Evolutionary conservation across 1,140 invertebrate species (phyloP).

Genomic region (Hydropsyche tenuis): DNA sequence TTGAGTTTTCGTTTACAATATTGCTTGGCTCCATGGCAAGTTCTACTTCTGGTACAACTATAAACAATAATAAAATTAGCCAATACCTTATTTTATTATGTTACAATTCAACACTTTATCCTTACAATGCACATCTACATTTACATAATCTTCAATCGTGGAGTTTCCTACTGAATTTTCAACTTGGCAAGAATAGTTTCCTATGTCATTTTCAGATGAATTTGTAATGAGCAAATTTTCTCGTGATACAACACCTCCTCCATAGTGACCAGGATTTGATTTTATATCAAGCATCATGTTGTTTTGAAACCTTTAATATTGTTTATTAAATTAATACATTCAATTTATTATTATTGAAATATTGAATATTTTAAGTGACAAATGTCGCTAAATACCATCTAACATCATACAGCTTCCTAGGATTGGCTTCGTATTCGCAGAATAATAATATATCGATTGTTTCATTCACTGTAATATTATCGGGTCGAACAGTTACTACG

Average conservation of each 20-base stretch:
- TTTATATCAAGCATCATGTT: conserved; percentile 67
- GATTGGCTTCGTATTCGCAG: conserved; percentile 84
- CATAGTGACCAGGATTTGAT: conserved; percentile 69
- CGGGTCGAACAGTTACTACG: conserved; percentile 74
- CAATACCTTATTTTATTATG: not conserved
- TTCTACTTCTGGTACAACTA: conserved; percentile 79
- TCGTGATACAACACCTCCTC: conserved; percentile 74
- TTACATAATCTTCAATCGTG: conserved; percentile 70
- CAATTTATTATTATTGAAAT: not conserved
- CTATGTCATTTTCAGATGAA: conserved; percentile 77
- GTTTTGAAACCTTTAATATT: conserved; percentile 76
- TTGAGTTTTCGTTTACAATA: conserved; percentile 79
- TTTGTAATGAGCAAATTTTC: conserved; percentile 79
- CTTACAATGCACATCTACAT: conserved; percentile 83
- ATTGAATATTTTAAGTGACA: conserved; percentile 48
- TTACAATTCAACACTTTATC: not conserved
- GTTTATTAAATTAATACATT: not conserved
- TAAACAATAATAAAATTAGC: conserved; percentile 38
- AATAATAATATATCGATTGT: conserved; percentile 74
- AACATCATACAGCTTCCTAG: conserved; percentile 74
- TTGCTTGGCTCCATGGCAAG: conserved; percentile 76
- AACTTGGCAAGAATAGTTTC: conserved; percentile 80
- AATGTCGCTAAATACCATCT: conserved; percentile 71
- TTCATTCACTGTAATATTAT: conserved; percentile 80
- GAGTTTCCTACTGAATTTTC: conserved; percentile 77